Conservation (phyloP, 2,888 invertebrate species). For the Pediacus dermestoides region DNA sequence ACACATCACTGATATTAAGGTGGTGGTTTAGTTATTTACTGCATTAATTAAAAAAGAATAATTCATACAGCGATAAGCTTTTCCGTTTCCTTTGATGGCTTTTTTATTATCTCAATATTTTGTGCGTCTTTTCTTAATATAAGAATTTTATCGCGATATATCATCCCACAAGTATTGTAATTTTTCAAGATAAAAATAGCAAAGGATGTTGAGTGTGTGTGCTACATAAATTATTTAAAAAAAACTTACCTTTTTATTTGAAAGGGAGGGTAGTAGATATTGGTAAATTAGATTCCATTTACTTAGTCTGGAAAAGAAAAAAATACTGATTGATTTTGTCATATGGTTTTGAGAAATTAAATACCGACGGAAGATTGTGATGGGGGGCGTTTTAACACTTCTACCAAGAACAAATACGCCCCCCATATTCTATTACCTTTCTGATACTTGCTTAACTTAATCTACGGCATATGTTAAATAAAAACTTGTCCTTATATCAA, state of each 20-base stretch:
- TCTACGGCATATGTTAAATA: too few relatives aligned
- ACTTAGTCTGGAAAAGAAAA: slow-evolving; percentile 46
- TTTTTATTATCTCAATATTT: not conserved
- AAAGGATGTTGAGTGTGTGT: too few relatives aligned
- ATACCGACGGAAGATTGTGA: too few relatives aligned
- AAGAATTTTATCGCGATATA: too few relatives aligned
- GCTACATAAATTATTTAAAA: slow-evolving; percentile 10
- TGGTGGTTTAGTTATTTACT: too few relatives aligned
- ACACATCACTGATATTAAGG: too few relatives aligned
- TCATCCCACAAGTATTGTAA: too few relatives aligned
- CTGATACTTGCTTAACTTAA: too few relatives aligned
- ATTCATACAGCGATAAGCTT: slow-evolving; percentile 1
- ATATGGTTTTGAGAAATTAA: too few relatives aligned
- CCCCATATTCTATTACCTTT: slow-evolving; percentile 1
- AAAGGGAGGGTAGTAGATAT: slow-evolving; percentile 44
- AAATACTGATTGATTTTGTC: slow-evolving; percentile 5
- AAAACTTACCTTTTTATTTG: slow-evolving; percentile 43
- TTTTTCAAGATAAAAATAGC: too few relatives aligned
- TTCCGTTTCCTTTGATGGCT: slow-evolving; percentile 7
- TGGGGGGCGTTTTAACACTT: slow-evolving; percentile 1
- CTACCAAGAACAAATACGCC: not conserved
- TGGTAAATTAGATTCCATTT: slow-evolving; percentile 48
- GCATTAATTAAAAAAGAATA: not conserved
- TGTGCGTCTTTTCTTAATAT: too few relatives aligned
- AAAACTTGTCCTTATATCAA: too few relatives aligned